Evolutionary conservation across 2,888 invertebrate species (phyloP).

Genomic region (Notodonta ziczac): DNA sequence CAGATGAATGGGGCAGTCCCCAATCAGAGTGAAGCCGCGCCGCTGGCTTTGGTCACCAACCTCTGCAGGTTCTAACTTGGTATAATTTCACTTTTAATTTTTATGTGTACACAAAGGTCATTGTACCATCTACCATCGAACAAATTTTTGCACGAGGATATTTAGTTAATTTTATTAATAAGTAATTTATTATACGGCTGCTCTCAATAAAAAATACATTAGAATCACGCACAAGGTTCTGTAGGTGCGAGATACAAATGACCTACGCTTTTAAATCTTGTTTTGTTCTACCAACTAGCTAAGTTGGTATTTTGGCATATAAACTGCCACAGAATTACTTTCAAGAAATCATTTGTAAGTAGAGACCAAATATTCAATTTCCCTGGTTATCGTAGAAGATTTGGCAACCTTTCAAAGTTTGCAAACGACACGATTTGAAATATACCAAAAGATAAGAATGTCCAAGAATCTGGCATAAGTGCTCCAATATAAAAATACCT

Average conservation of each 20-base stretch:
- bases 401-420: conserved; percentile 58
- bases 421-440: conserved; percentile 52
- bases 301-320: no score
- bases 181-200: background rate
- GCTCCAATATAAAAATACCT: conserved; percentile 46
- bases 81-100: conserved; percentile 81
- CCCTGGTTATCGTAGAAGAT: conserved; percentile 25
- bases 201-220: no score
- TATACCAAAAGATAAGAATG: conserved; percentile 47
- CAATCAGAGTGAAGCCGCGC: conserved; percentile 52
- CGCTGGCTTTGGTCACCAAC: conserved; percentile 73
- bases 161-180: background rate
- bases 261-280: no score
- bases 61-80: conserved; percentile 80
- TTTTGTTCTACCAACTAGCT: no score
- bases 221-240: no score
- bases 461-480: conserved; percentile 49
- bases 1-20: conserved; percentile 66
- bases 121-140: no score
- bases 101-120: conserved; percentile 20
- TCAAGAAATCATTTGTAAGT: no score
- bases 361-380: conserved; percentile 7
- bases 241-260: no score
- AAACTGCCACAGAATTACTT: no score
- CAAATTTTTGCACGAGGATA: no score